Evolutionary conservation across 2,113 vertebrate species (phyloP), one percentile per base, ranked within the genome.

Genomic region (Eonycteris spelaea): DNA sequence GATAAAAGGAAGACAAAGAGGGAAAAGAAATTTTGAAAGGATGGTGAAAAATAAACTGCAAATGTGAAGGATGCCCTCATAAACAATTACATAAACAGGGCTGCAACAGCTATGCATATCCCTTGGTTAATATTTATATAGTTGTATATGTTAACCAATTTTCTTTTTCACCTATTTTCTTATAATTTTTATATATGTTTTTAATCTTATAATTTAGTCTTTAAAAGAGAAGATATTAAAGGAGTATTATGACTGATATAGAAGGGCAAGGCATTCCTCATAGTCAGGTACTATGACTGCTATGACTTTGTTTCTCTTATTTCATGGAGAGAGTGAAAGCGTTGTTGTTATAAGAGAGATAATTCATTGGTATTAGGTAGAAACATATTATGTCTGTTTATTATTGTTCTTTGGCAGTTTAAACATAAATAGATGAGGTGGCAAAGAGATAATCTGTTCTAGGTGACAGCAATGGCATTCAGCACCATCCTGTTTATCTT

Each of bases 401-500:
- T 6, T 30, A 22, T 12, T 68, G 53, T 83, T 79, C 48, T 94
- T 24, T 74, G 38, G 8, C 24, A 7, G 1, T 68, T 51, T 59
- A 51, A 65, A 86, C 22, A 14, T 0, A 28, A 59, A 11, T 55
- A 5, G 15, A 16, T 84, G 11, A 63, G 5, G 26, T 18, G 2
- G 4, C 15, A 51, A 21, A 70, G 6, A 4, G 1, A 0, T 33
- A 12, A 1, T 30, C 43, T 45, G 14, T 82, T 18, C 51, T 67
- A 14, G 26, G 7, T 16, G 13, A 3, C 22, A n/a, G 30, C 15
- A 0, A 1, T 4, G 3, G 7, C 5, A 3, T 14, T 96, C 11
- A 12, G 2, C 0, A 11, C 38, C 3, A 5, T 10, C 5, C 11
- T 24, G 6, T 55, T 13, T 45, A n/a, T 30, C 24, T n/a, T 13